Base-by-base conservation (phyloP, 2,797 vertebrate genomes). In the Helostoma temminkii region DNA sequence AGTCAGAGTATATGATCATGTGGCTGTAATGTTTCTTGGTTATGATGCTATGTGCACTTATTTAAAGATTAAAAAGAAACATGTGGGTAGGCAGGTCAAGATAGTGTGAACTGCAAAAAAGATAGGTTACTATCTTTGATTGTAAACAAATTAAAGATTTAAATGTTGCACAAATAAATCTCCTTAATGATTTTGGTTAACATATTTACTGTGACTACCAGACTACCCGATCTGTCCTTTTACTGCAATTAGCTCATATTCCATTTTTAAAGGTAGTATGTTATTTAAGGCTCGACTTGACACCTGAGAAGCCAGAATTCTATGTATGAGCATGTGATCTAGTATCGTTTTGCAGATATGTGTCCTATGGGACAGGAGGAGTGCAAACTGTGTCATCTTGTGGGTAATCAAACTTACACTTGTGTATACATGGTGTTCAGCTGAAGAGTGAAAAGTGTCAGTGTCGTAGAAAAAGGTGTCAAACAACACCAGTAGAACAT, bases 11-110 rank as follows among this genome's bases (percentile, higher is more conserved):
- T 16, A 15, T 45, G 26, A 39, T 60, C 47, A 42, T 26, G 32
- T 34, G 32, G 32, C 30, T 53, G 25, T 15, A 54, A n/a, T 53
- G 46, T 19, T 65, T 43, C 28, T 30, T 6, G 25, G 26, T 65
- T 52, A 3, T 49, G 47, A 15, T 53, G 48, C 25, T 36, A 2
- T 8, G 16, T 66, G 19, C 69, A 26, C 73, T 49, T 69, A 52
- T 42, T 60, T 60, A 50, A 48, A 95, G 93, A 92, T 91, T 81
- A 94, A 93, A 87, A 93, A 91, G 56, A 92, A 84, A 78, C 86
- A 60, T 75, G 75, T 68, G 93, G 93, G 83, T 86, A 92, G 63
- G 79, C 58, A 54, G 93, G 93, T 76, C 71, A 81, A 25, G 66
- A 84, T 66, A 52, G 92, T 22, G 36, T 28, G 18, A 74, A 47